phyloP scores from a whole-genome alignment of 2,888 invertebrate genomes.

The Polydrusus cervinus region DNA sequence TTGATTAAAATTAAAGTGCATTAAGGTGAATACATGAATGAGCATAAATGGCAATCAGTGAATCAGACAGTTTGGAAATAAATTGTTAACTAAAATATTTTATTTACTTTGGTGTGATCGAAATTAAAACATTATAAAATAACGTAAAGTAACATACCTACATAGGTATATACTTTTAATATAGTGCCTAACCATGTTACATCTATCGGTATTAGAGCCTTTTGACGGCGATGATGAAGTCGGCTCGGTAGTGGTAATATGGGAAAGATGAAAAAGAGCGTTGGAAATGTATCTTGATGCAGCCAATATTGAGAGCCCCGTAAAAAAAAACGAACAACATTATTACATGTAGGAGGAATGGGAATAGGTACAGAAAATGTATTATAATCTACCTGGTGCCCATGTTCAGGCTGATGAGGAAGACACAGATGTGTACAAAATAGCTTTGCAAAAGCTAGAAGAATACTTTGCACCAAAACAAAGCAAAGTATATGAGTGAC shows the following conservation, averaged over 20 bases:
- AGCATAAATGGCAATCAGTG: neutral
- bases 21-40: neutral
- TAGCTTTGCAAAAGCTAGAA: too few species aligned
- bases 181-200: neutral
- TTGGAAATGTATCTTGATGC: conserved; percentile 55
- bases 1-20: neutral
- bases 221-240: conserved; percentile 54
- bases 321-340: conserved; percentile 49
- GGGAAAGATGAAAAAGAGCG: conserved; percentile 53
- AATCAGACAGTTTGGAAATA: neutral
- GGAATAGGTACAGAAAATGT: conserved; percentile 57
- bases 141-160: neutral
- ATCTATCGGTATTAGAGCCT: conserved; percentile 27
- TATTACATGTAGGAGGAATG: conserved; percentile 48
- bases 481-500: too few species aligned
- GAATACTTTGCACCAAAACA: too few species aligned
- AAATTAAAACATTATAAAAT: neutral
- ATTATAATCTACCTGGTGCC: conserved; percentile 55
- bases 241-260: conserved; percentile 45
- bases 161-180: neutral
- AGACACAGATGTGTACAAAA: conserved; percentile 45
- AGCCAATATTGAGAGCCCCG: conserved; percentile 38
- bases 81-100: neutral
- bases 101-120: too few species aligned
- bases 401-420: conserved; percentile 22